phyloP scores from a whole-genome alignment of 2,888 invertebrate species.

The Drosophila rellima region DNA sequence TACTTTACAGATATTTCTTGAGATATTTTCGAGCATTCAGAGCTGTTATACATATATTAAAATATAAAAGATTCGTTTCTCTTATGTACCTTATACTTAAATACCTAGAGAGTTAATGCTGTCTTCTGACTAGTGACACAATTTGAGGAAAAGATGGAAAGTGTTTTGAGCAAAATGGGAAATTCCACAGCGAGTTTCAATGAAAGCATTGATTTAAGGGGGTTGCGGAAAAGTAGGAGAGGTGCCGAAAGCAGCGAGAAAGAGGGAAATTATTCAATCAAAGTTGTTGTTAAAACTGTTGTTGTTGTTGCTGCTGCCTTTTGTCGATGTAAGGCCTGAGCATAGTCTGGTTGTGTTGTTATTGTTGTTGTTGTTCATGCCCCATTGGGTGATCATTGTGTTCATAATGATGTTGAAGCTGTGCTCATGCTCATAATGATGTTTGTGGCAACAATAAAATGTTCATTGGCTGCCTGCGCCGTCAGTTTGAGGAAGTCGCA shows the following conservation, averaged over 20 bases:
- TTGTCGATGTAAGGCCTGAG: conserved; percentile 28
- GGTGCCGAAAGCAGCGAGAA: neutral
- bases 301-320: conserved; percentile 8
- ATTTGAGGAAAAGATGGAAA: conserved; percentile 29
- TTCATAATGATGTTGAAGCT: conserved; percentile 43
- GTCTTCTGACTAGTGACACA: neutral
- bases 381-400: conserved; percentile 29
- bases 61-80: neutral
- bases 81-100: neutral
- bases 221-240: neutral
- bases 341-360: conserved; percentile 48
- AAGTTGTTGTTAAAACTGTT: conserved; percentile 50
- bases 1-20: neutral
- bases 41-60: neutral
- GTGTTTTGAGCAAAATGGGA: conserved; percentile 31
- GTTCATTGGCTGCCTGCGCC: conserved; percentile 42
- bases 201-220: conserved; percentile 28
- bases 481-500: conserved; percentile 67
- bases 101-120: neutral
- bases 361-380: conserved; percentile 56
- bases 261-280: conserved; percentile 75
- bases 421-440: conserved; percentile 18
- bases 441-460: conserved; percentile 41
- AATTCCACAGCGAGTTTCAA: conserved; percentile 41
- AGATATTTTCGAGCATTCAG: neutral